Base-by-base conservation (phyloP, 1,140 invertebrate genomes). In the Brachionus angularis region DNA sequence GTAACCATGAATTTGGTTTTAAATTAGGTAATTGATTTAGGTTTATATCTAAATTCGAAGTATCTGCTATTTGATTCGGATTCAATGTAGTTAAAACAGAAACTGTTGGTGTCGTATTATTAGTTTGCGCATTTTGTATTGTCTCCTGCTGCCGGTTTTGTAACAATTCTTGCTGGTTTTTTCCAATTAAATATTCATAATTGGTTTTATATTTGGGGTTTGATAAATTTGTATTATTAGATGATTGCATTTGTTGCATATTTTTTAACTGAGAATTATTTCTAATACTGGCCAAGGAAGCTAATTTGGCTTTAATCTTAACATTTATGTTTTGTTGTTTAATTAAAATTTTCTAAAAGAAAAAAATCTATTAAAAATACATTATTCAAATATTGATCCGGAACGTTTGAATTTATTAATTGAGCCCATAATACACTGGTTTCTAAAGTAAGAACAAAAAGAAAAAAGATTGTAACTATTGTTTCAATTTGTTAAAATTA, bases 1-100 rank as follows among this genome's bases (percentile, higher is more conserved):
- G 53, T 36, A 58, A 58, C 53, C 53, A 58, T 12, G 53, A 58
- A 58, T 58, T 58, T 58, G 53, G 53, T 58, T 58, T 58, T 36
- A 58, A 18, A 39, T 58, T 42, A 23, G n/a, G n/a, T n/a, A n/a
- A n/a, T n/a, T n/a, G n/a, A n/a, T n/a, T n/a, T n/a, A n/a, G 31
- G 39, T 58, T 58, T 21, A 58, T 36, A 25, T 58, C 53, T 12
- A 58, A n/a, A n/a, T n/a, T n/a, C n/a, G n/a, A n/a, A n/a, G n/a
- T n/a, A n/a, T n/a, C n/a, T n/a, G n/a, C n/a, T n/a, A n/a, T n/a
- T n/a, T n/a, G n/a, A n/a, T n/a, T n/a, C n/a, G n/a, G n/a, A n/a
- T n/a, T n/a, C n/a, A n/a, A n/a, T n/a, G n/a, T n/a, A n/a, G n/a
- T n/a, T n/a, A n/a, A n/a, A n/a, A n/a, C n/a, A n/a, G 53, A 58